phyloP scores from a whole-genome alignment of 2,888 invertebrate species.

The Tipula confusa region DNA sequence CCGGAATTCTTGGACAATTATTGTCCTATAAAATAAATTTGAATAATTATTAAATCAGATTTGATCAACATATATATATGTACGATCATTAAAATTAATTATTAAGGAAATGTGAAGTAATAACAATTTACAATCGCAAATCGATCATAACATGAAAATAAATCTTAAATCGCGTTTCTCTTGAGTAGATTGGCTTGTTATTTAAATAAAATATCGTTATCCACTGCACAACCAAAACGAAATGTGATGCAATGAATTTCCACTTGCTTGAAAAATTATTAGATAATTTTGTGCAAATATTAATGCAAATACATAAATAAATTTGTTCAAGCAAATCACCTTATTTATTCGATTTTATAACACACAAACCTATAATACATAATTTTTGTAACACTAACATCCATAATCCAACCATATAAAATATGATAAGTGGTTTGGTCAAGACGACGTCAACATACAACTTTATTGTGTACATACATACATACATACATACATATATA shows the following conservation, averaged over 20 bases:
- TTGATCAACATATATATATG: too few species aligned
- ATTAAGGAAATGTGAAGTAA: too few species aligned
- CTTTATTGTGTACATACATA: neutral
- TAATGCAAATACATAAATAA: neutral
- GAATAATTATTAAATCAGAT: too few species aligned
- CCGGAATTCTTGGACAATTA: too few species aligned
- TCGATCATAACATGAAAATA: neutral
- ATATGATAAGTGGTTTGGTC: neutral
- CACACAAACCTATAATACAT: neutral
- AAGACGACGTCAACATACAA: neutral
- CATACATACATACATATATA: too few species aligned
- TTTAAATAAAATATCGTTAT: neutral
- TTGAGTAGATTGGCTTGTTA: neutral
- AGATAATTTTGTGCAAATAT: neutral
- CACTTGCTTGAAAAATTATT: conserved; percentile 14
- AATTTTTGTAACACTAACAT: conserved; percentile 15
- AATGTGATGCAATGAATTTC: neutral
- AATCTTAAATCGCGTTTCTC: neutral
- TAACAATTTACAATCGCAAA: too few species aligned
- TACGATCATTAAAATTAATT: too few species aligned
- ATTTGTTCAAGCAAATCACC: neutral
- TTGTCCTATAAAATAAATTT: too few species aligned
- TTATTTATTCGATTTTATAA: neutral
- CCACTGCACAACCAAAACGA: neutral
- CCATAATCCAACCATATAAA: neutral